phyloP scores from a whole-genome alignment of 30 jellyfish, hydroid and myxozoan genomes.

The Aurelia sp. region DNA sequence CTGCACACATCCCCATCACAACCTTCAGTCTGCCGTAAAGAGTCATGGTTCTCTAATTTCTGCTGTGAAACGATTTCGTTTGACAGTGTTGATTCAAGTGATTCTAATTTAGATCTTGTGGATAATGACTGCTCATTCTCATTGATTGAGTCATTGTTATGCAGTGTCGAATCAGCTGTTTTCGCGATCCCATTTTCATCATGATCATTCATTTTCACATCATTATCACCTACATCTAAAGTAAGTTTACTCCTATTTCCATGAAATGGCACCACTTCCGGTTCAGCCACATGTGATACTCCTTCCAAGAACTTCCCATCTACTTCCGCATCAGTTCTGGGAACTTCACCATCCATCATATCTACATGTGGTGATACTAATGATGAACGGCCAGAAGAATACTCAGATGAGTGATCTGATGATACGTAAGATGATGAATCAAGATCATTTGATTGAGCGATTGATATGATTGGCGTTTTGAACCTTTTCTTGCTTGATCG shows the following conservation, averaged over 20 bases:
- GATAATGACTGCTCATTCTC: neutral
- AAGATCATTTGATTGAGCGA: conserved; percentile 58
- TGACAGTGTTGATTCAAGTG: conserved; percentile 5
- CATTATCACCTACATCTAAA: neutral
- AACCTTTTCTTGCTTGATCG: conserved; percentile 42
- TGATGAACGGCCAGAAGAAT: conserved; percentile 50
- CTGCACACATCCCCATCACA: too few species aligned
- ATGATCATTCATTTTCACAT: neutral
- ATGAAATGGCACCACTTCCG: neutral
- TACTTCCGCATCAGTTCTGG: neutral
- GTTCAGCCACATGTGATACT: neutral
- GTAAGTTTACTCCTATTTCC: neutral
- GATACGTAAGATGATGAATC: conserved; percentile 27
- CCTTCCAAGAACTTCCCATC: conserved; percentile 20
- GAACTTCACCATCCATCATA: neutral
- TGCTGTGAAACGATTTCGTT: neutral
- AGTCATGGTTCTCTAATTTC: neutral
- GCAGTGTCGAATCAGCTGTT: neutral
- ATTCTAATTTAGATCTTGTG: neutral
- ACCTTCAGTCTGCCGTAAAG: neutral
- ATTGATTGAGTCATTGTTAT: neutral
- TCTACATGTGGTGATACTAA: conserved; percentile 14
- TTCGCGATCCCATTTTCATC: neutral
- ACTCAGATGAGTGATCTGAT: conserved; percentile 35
- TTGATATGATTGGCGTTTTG: conserved; percentile 48